These are phyloP conservation scores for Melanogrammus aeglefinus DNA, from an alignment of 2,797 vertebrate species.

Conservation along the genomic window DNA sequence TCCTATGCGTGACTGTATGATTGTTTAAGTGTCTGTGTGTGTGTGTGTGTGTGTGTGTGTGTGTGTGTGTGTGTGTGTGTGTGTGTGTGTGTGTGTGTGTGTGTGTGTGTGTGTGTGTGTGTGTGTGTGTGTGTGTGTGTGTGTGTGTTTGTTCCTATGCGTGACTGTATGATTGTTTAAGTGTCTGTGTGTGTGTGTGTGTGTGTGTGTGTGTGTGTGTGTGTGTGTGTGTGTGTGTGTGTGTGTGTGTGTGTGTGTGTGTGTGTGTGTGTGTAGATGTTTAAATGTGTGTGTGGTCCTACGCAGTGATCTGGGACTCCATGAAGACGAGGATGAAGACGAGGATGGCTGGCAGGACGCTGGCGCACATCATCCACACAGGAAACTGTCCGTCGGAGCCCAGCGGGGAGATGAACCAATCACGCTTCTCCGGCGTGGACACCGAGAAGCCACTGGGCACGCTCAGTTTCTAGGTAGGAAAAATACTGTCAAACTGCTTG, in stretches of 20 bases:
- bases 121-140: background rate
- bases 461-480: conserved; percentile 81
- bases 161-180: too few relatives aligned
- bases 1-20: conserved; percentile 1
- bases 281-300: background rate
- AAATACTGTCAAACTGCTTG: background rate
- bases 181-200: too few relatives aligned
- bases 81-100: conserved; percentile 26
- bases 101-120: background rate
- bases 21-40: too few relatives aligned
- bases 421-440: conserved; percentile 82
- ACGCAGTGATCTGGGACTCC: conserved; percentile 92
- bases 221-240: too few relatives aligned
- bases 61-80: too few relatives aligned
- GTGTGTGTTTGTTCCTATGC: conserved; percentile 54
- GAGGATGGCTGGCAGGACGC: conserved; percentile 82
- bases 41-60: too few relatives aligned
- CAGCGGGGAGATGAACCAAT: conserved; percentile 88
- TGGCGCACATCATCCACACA: conserved; percentile 92
- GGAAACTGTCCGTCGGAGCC: conserved; percentile 79
- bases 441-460: conserved; percentile 89
- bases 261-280: too few relatives aligned
- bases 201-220: too few relatives aligned
- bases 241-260: too few relatives aligned
- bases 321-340: conserved; percentile 97